Conservation (phyloP, 2,113 vertebrate genomes). For the Urocolius indicus region DNA sequence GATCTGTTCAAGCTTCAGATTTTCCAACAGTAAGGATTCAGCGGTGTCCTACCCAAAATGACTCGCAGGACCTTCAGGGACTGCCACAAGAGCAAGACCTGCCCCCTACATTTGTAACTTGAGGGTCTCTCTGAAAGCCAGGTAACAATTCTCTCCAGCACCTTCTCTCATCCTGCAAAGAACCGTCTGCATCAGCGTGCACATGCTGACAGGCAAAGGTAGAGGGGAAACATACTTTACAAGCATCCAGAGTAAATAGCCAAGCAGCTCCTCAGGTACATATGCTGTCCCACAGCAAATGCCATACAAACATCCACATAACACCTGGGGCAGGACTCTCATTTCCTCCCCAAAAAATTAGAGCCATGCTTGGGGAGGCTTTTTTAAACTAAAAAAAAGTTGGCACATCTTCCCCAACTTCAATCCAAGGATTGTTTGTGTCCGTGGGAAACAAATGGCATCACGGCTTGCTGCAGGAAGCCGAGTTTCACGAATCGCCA, state of each 20-base stretch:
- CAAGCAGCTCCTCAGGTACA: neutral
- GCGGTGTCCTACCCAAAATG: neutral
- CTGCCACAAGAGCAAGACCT: neutral
- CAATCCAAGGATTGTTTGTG: slow-evolving; percentile 48
- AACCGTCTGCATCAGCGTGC: neutral
- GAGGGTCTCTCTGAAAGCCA: neutral
- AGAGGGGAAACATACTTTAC: neutral
- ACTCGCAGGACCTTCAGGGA: neutral
- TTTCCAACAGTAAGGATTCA: neutral
- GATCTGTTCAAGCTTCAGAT: neutral
- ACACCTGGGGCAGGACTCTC: neutral
- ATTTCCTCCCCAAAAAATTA: neutral
- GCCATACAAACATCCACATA: neutral
- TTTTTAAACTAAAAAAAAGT: slow-evolving; percentile 31
- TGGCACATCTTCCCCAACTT: slow-evolving; percentile 28
- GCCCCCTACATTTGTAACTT: neutral
- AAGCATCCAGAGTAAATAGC: neutral
- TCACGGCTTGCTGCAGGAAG: neutral
- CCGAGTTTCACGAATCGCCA: neutral
- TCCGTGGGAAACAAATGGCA: slow-evolving; percentile 54
- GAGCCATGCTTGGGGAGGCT: neutral
- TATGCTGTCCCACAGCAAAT: neutral
- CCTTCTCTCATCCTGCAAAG: neutral
- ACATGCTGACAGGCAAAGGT: neutral
- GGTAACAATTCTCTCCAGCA: neutral